Conservation (phyloP, 2,888 invertebrate species). For the Nasonovia ribisnigri region DNA sequence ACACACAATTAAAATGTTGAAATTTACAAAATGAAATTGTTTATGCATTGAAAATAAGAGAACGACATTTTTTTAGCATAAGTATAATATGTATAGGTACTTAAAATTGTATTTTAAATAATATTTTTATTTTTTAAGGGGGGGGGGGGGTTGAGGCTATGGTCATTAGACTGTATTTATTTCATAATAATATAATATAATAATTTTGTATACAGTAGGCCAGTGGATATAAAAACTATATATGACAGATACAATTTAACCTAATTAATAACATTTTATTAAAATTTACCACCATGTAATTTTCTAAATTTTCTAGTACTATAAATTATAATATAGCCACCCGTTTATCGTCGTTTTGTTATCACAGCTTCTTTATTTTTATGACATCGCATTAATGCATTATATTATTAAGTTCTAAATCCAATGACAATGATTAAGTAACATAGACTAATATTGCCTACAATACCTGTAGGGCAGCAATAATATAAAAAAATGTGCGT, state of each 20-base stretch:
- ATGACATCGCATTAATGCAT: not conserved
- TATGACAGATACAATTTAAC: not conserved
- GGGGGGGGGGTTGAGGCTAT: too few relatives aligned
- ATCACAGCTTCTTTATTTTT: not conserved
- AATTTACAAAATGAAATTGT: not conserved
- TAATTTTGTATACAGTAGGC: not conserved
- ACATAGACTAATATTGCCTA: not conserved
- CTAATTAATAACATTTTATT: not conserved
- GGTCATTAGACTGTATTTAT: too few relatives aligned
- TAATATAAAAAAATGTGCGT: not conserved
- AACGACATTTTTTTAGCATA: not conserved
- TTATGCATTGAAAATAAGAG: not conserved
- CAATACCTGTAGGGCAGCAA: not conserved
- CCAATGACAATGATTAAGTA: not conserved
- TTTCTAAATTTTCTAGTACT: not conserved
- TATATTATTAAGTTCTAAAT: not conserved
- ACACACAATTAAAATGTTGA: not conserved
- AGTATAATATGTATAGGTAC: not conserved
- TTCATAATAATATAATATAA: too few relatives aligned
- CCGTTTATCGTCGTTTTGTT: not conserved
- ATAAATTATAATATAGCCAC: not conserved
- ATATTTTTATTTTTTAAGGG: not conserved
- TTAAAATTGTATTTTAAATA: not conserved
- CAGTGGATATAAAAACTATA: not conserved
- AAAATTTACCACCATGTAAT: not conserved